Conservation (phyloP, 37 sponge, comb jelly and placozoan genomes). For the Axinella damicornis region DNA sequence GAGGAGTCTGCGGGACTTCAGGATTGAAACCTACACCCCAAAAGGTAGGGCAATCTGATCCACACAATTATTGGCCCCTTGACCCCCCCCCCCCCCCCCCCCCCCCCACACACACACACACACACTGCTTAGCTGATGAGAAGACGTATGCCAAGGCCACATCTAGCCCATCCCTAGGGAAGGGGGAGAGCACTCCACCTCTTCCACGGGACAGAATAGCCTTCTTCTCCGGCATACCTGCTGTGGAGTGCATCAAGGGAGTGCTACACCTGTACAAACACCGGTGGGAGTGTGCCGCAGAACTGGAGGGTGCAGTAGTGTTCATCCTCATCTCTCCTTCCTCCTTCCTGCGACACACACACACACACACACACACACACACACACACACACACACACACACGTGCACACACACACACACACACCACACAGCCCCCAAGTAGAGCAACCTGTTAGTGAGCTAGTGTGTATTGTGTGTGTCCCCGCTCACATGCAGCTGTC, state of each 20-base stretch:
- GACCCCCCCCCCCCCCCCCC: background rate
- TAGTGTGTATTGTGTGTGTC: conserved; percentile 65
- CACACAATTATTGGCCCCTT: background rate
- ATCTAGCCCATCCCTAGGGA: background rate
- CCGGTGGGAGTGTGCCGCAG: conserved; percentile 12
- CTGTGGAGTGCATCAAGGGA: conserved; percentile 74
- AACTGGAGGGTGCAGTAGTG: no score
- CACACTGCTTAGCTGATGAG: background rate
- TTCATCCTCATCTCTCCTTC: background rate
- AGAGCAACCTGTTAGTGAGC: conserved; percentile 27
- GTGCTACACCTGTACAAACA: conserved; percentile 83
- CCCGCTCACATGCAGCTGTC: conserved; percentile 70
- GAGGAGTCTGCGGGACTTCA: background rate
- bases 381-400: background rate
- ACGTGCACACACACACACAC: background rate
- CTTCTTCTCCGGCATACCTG: conserved; percentile 89
- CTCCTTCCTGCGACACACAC: background rate
- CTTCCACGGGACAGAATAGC: conserved; percentile 34
- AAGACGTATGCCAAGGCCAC: conserved; percentile 4
- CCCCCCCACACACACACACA: background rate
- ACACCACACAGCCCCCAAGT: background rate
- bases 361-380: no score
- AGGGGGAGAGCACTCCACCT: background rate
- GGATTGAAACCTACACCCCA: conserved; percentile 19
- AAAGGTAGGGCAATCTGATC: background rate